A percentile compares a stretch with the other conserved stretches of the same genome.
Conservation (phyloP, 2,888 invertebrate species). For the Caenorhabditis macrosperma region DNA sequence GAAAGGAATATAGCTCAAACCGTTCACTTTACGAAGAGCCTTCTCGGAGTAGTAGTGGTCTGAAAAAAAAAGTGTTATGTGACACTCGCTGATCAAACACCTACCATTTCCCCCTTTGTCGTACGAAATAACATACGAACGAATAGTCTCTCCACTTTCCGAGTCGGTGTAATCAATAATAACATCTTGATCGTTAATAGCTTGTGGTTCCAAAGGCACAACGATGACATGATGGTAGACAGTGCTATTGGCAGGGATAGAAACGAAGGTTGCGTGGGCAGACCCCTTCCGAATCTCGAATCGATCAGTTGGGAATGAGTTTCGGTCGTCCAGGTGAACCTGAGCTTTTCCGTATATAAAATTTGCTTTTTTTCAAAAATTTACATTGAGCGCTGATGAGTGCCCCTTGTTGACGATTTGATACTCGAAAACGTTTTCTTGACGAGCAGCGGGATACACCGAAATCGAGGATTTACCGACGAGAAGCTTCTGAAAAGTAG, state of each 20-base stretch:
- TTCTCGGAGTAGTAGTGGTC: constrained; percentile 8
- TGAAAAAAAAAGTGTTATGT: constrained; percentile 1
- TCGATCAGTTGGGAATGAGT: constrained; percentile 39
- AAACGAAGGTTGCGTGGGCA: background rate
- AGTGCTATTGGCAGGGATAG: constrained; percentile 22
- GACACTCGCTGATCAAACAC: background rate
- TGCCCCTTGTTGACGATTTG: constrained; percentile 31
- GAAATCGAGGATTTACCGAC: constrained; percentile 16
- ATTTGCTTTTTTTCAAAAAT: background rate
- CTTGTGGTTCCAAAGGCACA: constrained; percentile 22
- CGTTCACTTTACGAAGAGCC: background rate
- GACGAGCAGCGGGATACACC: background rate
- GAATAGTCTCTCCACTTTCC: background rate
- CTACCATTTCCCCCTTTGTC: constrained; percentile 1
- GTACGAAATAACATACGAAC: constrained; percentile 2
- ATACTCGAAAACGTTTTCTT: constrained; percentile 37
- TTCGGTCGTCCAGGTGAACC: constrained; percentile 39
- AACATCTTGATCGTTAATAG: constrained; percentile 2
- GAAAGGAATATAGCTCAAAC: background rate
- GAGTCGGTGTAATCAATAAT: constrained; percentile 20
- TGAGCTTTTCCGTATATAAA: constrained; percentile 17
- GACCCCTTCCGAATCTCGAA: constrained; percentile 31
- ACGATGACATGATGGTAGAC: constrained; percentile 29
- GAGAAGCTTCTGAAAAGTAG: constrained; percentile 37
- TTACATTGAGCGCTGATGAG: constrained; percentile 25